Evolutionary conservation across 2,888 invertebrate genomes (phyloP).

Genomic region (Rosalia funebris): DNA sequence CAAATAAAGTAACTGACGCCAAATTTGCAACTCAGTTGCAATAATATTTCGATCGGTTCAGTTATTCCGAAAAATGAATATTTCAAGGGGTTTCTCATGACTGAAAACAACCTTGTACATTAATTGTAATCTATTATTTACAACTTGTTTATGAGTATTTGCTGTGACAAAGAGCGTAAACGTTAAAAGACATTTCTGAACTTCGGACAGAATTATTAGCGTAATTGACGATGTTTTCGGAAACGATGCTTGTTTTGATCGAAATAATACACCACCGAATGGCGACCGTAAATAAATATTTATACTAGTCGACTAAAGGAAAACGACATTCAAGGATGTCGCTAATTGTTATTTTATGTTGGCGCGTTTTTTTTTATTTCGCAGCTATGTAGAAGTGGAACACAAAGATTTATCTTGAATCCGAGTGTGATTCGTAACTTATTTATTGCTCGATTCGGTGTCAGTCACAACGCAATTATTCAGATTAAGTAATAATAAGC

Average conservation of each 20-base stretch:
- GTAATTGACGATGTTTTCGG: not conserved
- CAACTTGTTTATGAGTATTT: too few species aligned
- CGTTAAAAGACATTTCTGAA: too few species aligned
- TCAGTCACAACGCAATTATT: not conserved
- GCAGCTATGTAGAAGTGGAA: not conserved
- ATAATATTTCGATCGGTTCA: too few species aligned
- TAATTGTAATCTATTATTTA: too few species aligned
- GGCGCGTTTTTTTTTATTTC: not conserved
- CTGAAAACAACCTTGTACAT: too few species aligned
- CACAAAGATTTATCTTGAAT: not conserved
- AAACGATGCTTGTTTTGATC: constrained; percentile 1
- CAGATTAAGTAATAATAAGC: constrained; percentile 9
- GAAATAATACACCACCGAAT: not conserved
- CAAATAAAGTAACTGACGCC: too few species aligned
- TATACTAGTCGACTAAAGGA: constrained; percentile 1
- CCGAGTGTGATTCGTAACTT: not conserved
- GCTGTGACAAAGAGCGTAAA: too few species aligned
- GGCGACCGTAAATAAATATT: constrained; percentile 4
- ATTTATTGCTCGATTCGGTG: not conserved
- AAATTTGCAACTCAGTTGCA: too few species aligned
- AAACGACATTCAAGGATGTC: constrained; percentile 9
- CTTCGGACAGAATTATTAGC: too few species aligned
- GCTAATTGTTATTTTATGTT: constrained; percentile 10
- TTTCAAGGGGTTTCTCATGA: too few species aligned
- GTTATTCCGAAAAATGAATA: too few species aligned